Conservation (phyloP, 2,113 vertebrate genomes). For the Ascaphus truei region DNA sequence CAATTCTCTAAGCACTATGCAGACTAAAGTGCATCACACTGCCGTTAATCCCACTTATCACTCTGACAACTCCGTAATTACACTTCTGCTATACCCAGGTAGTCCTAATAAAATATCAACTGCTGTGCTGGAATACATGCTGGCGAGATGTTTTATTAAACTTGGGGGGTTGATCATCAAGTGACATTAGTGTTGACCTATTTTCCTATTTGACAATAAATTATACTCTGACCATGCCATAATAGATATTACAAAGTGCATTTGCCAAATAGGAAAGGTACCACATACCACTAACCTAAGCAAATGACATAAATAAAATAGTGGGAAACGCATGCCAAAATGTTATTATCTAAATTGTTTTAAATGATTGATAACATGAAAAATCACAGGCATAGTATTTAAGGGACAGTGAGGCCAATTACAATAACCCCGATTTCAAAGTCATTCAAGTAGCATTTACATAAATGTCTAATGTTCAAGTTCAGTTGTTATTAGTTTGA, state of each 20-base stretch:
- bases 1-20: conserved; percentile 71
- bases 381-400: conserved; percentile 53
- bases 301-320: conserved; percentile 58
- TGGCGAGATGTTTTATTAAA: conserved; percentile 79
- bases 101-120: conserved; percentile 73
- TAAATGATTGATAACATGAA: conserved; percentile 62
- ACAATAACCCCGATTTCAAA: conserved; percentile 40
- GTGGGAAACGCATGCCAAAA: conserved; percentile 49
- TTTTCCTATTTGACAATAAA: conserved; percentile 88
- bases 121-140: conserved; percentile 60
- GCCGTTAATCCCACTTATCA: conserved; percentile 94
- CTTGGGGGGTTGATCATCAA: conserved; percentile 78
- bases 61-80: conserved; percentile 89
- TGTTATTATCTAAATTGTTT: conserved; percentile 61
- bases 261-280: conserved; percentile 57
- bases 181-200: conserved; percentile 82
- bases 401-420: conserved; percentile 47
- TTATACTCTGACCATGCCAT: conserved; percentile 76
- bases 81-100: conserved; percentile 72
- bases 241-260: conserved; percentile 71
- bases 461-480: conserved; percentile 25
- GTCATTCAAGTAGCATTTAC: conserved; percentile 34
- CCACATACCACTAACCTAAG: conserved; percentile 46
- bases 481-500: conserved; percentile 33
- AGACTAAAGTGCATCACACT: conserved; percentile 82